Evolutionary conservation across 2,888 invertebrate genomes (phyloP), one percentile per base, ranked within the genome.

Genomic region (Ceraclea dissimilis): DNA sequence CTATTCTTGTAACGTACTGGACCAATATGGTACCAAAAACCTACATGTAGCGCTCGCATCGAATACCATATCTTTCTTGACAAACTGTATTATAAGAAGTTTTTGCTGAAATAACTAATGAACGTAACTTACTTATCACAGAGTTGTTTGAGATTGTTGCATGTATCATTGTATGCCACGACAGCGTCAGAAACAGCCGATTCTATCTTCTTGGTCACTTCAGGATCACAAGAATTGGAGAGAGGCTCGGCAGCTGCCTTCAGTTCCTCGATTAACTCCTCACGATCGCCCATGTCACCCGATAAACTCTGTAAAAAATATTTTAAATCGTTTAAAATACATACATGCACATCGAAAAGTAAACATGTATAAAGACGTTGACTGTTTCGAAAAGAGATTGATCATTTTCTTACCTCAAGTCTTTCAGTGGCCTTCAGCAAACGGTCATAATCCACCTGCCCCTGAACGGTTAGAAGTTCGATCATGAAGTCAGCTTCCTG

Each of bases 401-500:
- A n/a, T n/a, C n/a, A n/a, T n/a, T n/a, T n/a, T n/a, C 81, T 80
- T 65, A 91, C 91, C 85, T 91, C 90, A 56, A 91, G 78, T 66
- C 90, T 79, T 70, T 90, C 90, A 1, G 91, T 91, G 44, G 90
- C 90, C 67, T 89, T 90, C 52, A 86, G 77, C 57, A 92, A 73
- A 8, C 91, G 79, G 62, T 90, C 89, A 66, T 90, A 91, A 69
- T 92, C 90, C 16, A 91, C 88, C 60, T 87, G 86, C 1, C 90
- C 90, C 67, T 91, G 90, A 0, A 91, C 86, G 0, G 88, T 88
- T 13, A 91, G 76, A 57, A 91, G 73, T 63, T 91, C 90, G 76
- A 90, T 88, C 90, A 91, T 90, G 65, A 90, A 91, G 69, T 91
- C 90, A 0, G 90, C 88, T 65, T 91, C 90, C 55, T 89, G 82